These are phyloP conservation scores for Exaiptasia diaphana DNA, from an alignment of 64 coral and sea anemone genomes.

Conservation along the genomic window DNA sequence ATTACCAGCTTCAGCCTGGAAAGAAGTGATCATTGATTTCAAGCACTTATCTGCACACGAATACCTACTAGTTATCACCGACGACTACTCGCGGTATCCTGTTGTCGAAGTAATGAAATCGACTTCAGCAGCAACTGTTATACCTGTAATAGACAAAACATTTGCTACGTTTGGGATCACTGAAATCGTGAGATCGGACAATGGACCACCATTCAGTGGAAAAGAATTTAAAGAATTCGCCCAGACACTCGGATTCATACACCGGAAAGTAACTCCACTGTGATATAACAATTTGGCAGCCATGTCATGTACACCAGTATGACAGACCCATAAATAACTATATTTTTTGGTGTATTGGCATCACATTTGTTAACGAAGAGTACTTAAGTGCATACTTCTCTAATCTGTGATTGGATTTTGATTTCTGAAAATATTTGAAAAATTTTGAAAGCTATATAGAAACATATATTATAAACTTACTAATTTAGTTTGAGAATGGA, in stretches of 20 bases:
- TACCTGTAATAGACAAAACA: not conserved
- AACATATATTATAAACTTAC: too few relatives aligned
- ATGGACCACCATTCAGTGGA: not conserved
- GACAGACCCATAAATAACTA: too few relatives aligned
- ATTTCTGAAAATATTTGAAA: too few relatives aligned
- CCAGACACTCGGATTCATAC: not conserved
- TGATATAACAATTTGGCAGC: not conserved
- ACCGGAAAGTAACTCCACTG: not conserved
- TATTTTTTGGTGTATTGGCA: too few relatives aligned
- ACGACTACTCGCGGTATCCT: constrained; percentile 16
- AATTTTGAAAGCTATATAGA: too few relatives aligned
- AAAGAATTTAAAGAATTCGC: not conserved
- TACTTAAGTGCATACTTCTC: too few relatives aligned
- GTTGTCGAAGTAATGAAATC: not conserved
- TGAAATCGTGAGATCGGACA: not conserved
- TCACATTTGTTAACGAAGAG: too few relatives aligned
- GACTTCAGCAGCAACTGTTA: not conserved
- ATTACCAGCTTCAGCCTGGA: not conserved
- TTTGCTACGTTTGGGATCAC: not conserved
- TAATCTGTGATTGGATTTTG: too few relatives aligned
- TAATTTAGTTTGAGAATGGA: too few relatives aligned
- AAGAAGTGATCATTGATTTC: not conserved
- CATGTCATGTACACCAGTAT: not conserved
- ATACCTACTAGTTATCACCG: constrained; percentile 7
- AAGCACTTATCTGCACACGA: not conserved